A percentile compares a stretch with the other conserved stretches of the same genome.
These are phyloP conservation scores for Leptoteleia sp. DNA, from an alignment of 1,140 invertebrate species.

Conservation along the genomic window DNA sequence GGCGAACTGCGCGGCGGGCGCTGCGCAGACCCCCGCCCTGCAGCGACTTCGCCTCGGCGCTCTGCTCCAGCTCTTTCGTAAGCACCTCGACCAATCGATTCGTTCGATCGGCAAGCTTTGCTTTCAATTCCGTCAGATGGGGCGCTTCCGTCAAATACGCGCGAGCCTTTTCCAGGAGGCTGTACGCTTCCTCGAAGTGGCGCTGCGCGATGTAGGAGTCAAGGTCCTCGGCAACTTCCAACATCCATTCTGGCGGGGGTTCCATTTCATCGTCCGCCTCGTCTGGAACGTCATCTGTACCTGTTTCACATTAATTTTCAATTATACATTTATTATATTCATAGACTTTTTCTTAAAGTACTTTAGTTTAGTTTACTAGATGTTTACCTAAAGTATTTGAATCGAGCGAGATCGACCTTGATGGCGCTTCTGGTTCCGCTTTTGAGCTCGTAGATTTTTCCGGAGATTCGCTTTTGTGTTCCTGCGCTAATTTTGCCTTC, in stretches of 20 bases:
- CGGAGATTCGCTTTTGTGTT: slow-evolving; percentile 71
- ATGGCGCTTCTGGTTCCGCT: slow-evolving; percentile 65
- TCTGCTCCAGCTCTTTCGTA: slow-evolving; percentile 93
- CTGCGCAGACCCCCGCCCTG: slow-evolving; percentile 94
- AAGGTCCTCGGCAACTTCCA: slow-evolving; percentile 95
- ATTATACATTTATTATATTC: too few relatives aligned
- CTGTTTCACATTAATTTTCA: too few relatives aligned
- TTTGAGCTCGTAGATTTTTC: slow-evolving; percentile 62
- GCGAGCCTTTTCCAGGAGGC: slow-evolving; percentile 89
- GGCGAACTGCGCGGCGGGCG: slow-evolving; percentile 90
- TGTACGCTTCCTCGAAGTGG: slow-evolving; percentile 97
- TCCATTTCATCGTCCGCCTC: slow-evolving; percentile 80
- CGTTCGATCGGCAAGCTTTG: slow-evolving; percentile 84
- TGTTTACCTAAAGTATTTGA: slow-evolving; percentile 71
- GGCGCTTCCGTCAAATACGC: slow-evolving; percentile 81
- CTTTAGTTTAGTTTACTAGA: too few relatives aligned
- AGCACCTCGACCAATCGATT: slow-evolving; percentile 91
- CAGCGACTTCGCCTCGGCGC: slow-evolving; percentile 90
- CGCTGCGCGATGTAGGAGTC: slow-evolving; percentile 98
- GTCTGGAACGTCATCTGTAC: slow-evolving; percentile 80
- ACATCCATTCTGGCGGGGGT: slow-evolving; percentile 91
- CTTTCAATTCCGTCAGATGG: slow-evolving; percentile 76
- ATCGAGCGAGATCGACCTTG: slow-evolving; percentile 75
- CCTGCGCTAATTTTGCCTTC: slow-evolving; percentile 88
- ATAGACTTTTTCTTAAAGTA: too few relatives aligned